These are phyloP conservation scores for Ptilorrhoa leucosticta DNA, from an alignment of 2,113 vertebrate species.

Conservation along the genomic window DNA sequence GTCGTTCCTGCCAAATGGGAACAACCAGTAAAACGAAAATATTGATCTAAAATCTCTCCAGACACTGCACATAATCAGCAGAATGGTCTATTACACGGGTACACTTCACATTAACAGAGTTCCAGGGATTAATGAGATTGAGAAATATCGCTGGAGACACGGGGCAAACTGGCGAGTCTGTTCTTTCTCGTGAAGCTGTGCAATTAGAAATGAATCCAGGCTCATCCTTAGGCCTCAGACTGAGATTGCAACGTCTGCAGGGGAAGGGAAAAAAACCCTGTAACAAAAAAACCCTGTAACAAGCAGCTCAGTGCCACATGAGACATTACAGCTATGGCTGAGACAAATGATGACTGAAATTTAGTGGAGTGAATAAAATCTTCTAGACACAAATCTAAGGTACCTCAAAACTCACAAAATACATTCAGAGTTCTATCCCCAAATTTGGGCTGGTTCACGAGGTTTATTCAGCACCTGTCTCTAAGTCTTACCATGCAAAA, in stretches of 20 bases:
- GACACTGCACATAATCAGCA: not conserved
- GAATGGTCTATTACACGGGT: not conserved
- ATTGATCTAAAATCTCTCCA: not conserved
- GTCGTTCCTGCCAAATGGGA: not conserved
- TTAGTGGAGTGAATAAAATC: not conserved
- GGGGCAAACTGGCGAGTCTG: not conserved
- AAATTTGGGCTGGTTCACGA: not conserved
- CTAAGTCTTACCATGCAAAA: not conserved
- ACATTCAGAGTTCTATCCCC: not conserved
- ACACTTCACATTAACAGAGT: not conserved
- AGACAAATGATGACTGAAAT: not conserved
- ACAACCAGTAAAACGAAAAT: not conserved
- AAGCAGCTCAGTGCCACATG: not conserved
- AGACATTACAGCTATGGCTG: not conserved
- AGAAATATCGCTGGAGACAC: not conserved
- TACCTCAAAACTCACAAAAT: not conserved
- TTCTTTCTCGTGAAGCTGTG: not conserved
- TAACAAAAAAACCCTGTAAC: fast-evolving
- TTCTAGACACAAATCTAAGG: not conserved
- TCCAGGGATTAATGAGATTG: not conserved
- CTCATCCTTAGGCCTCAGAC: not conserved
- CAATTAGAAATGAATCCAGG: not conserved
- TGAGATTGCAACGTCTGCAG: not conserved
- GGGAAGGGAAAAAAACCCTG: not conserved
- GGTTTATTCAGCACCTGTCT: not conserved